Base-by-base conservation (phyloP, 1,140 invertebrate genomes). In the Drosophila kohkoa region DNA sequence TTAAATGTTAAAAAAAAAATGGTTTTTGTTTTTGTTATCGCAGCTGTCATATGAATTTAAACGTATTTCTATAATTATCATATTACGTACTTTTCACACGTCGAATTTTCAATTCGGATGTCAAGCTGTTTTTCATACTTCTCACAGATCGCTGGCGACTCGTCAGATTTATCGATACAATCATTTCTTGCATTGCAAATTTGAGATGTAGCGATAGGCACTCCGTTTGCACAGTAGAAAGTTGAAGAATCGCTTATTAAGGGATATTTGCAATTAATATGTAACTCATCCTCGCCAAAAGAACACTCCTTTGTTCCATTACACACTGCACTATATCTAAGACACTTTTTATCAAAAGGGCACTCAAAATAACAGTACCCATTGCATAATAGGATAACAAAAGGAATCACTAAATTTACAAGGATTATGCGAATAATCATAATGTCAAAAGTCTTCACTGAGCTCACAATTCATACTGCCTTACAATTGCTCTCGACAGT, bases 151-250 rank as follows among this genome's bases (percentile, higher is more conserved):
- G 5, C 8, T 1, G 13, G 15, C 3, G 16, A 20, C 7, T 75
- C 59, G 55, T 77, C 71, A 0, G 71, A 70, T 11, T 10, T 15
- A 54, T 77, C 75, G 7, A n/a, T 3, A 10, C 75, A 77, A 0
- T 75, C 41, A 0, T 1, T 1, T 0, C 38, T 0, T 0, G 2
- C 0, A 28, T 70, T 38, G 16, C 65, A 70, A 5, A 6, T 6
- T 1, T 11, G 1, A 4, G 5, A 0, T 1, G 4, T 0, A 2
- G 0, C 1, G 15, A 58, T 35, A 11, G 1, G 0, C 8, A 1
- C 46, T 6, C 72, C 72, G 7, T 60, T 32, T 20, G 60, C 76
- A 52, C 76, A 78, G 4, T 10, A 3, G 11, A 66, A 49, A 6
- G 20, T 25, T 25, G 20, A 4, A 25, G 2, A 3, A 25, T 3